phyloP scores from a whole-genome alignment of 2,113 vertebrate genomes.

The Sorex araneus region DNA sequence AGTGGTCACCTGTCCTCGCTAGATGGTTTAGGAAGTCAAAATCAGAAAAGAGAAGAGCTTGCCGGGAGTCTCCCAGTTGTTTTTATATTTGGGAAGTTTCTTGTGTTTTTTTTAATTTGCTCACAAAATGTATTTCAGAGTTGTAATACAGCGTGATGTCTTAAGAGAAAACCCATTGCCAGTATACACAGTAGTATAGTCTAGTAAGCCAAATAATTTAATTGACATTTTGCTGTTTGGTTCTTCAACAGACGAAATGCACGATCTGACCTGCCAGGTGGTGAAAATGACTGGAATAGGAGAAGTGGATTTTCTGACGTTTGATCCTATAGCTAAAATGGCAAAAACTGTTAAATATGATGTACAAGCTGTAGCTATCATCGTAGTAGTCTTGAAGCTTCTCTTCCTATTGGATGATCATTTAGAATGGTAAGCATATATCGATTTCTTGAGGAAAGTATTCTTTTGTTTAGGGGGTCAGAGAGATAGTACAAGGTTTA shows the following conservation, averaged over 20 bases:
- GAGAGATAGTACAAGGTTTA: too few relatives aligned
- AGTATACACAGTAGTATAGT: neutral
- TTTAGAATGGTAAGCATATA: slow-evolving; percentile 92
- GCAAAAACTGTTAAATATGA: slow-evolving; percentile 90
- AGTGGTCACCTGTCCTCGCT: neutral
- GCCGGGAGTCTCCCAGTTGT: neutral
- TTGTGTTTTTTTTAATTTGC: slow-evolving; percentile 29
- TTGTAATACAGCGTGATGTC: neutral
- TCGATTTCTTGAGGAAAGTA: neutral
- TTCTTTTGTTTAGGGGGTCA: neutral
- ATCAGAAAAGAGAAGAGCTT: neutral
- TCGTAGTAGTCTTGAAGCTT: slow-evolving; percentile 94
- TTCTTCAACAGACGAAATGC: slow-evolving; percentile 91
- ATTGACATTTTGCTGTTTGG: slow-evolving; percentile 68
- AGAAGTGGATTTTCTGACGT: slow-evolving; percentile 88
- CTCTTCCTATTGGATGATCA: slow-evolving; percentile 94
- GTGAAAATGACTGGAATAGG: slow-evolving; percentile 87
- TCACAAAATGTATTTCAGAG: neutral
- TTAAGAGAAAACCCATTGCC: neutral
- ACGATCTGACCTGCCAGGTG: slow-evolving; percentile 91
- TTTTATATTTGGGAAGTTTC: neutral
- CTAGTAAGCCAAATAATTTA: neutral
- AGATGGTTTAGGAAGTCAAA: neutral
- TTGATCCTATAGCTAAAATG: slow-evolving; percentile 83
- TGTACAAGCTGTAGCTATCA: slow-evolving; percentile 91